A percentile compares a stretch with the other conserved stretches of the same genome.
Conservation (phyloP, 2,888 invertebrate species). For the Epirrita christyi region DNA sequence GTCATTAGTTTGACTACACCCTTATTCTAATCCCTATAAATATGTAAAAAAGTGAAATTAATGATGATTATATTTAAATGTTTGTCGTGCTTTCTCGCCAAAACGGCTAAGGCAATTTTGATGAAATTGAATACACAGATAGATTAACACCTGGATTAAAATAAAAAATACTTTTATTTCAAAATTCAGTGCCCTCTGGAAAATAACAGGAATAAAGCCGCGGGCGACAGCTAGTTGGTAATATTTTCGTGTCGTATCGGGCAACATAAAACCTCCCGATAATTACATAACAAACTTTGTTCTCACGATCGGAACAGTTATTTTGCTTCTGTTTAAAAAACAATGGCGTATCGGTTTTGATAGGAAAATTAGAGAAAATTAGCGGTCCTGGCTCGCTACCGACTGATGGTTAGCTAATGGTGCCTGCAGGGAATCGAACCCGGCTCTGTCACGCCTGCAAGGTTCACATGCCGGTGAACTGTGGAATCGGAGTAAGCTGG, state of each 20-base stretch:
- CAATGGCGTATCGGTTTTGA: slow-evolving; percentile 76
- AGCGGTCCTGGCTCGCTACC: slow-evolving; percentile 73
- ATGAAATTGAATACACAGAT: too few relatives aligned
- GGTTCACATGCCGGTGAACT: slow-evolving; percentile 62
- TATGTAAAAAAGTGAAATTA: too few relatives aligned
- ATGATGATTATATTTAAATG: too few relatives aligned
- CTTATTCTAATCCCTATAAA: too few relatives aligned
- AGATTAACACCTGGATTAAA: too few relatives aligned
- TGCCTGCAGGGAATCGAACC: slow-evolving; percentile 76
- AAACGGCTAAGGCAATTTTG: too few relatives aligned
- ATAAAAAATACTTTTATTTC: too few relatives aligned
- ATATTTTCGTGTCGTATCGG: slow-evolving; percentile 37
- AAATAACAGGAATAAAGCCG: too few relatives aligned
- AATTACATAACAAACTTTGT: slow-evolving; percentile 71
- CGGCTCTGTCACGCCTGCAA: slow-evolving; percentile 71
- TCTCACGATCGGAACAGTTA: slow-evolving; percentile 77
- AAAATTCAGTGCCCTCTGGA: too few relatives aligned
- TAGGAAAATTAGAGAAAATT: slow-evolving; percentile 84
- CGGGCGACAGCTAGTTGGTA: too few relatives aligned
- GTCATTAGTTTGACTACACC: too few relatives aligned
- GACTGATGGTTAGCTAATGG: slow-evolving; percentile 81
- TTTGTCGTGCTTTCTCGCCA: too few relatives aligned
- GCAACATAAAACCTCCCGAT: slow-evolving; percentile 42
- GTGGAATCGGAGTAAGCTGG: slow-evolving; percentile 22
- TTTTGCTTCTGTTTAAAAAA: slow-evolving; percentile 68